phyloP scores from a whole-genome alignment of 2,888 invertebrate genomes.

The Cepaea hortensis region DNA sequence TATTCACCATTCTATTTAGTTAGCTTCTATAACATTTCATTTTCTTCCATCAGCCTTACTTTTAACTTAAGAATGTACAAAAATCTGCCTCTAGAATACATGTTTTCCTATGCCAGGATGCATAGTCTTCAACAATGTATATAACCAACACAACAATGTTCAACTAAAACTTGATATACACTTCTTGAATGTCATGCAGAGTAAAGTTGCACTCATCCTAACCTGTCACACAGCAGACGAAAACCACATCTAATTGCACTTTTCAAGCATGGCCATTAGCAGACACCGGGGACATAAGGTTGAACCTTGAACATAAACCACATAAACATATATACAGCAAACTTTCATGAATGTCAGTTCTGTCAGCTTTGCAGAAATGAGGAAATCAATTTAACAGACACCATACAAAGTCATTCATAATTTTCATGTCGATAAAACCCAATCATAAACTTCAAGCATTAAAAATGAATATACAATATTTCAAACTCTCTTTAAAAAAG shows the following conservation, averaged over 20 bases:
- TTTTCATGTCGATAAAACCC: neutral
- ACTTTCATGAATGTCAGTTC: neutral
- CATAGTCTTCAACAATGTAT: too few species aligned
- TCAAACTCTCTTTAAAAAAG: neutral
- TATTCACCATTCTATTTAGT: too few species aligned
- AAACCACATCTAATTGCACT: slow-evolving; percentile 18
- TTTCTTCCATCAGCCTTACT: too few species aligned
- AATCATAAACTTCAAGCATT: neutral
- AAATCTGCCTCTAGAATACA: too few species aligned
- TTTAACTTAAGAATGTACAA: too few species aligned
- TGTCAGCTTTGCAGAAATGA: neutral
- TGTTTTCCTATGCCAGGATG: too few species aligned
- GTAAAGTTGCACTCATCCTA: neutral
- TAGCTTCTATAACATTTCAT: too few species aligned
- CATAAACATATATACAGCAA: neutral
- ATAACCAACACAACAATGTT: neutral
- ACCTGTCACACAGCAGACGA: neutral
- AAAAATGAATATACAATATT: neutral
- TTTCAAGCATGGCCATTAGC: slow-evolving; percentile 19
- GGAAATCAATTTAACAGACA: too few species aligned
- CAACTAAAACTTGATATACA: too few species aligned
- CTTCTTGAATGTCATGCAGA: neutral
- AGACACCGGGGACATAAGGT: slow-evolving; percentile 24
- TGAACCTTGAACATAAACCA: neutral
- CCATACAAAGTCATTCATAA: neutral